These are phyloP conservation scores for Gadopsis marmoratus DNA, from an alignment of 2,797 vertebrate species.

Conservation along the genomic window DNA sequence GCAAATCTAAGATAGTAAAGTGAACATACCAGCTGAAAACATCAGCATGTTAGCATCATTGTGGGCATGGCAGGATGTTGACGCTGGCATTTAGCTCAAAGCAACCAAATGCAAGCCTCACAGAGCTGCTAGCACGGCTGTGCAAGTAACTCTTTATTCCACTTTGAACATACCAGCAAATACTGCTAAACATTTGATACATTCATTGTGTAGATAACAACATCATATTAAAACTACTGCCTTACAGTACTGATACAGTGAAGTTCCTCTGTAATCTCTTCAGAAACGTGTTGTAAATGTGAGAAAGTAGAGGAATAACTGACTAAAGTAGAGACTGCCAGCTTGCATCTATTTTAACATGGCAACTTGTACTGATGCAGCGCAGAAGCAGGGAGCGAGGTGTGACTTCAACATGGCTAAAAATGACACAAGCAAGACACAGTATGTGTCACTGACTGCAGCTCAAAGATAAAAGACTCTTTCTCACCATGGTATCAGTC, in stretches of 20 bases:
- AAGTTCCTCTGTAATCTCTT: neutral
- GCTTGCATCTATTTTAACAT: slow-evolving; percentile 60
- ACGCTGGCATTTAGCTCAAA: neutral
- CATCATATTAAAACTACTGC: neutral
- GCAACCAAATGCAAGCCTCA: neutral
- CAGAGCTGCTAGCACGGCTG: neutral
- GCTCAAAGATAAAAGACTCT: slow-evolving; percentile 14
- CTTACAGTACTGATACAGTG: neutral
- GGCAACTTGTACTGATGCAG: slow-evolving; percentile 38
- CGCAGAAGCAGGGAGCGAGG: slow-evolving; percentile 48
- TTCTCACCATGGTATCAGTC: slow-evolving; percentile 13
- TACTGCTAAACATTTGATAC: rapidly evolving
- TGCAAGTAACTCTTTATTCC: neutral
- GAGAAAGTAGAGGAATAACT: slow-evolving; percentile 19
- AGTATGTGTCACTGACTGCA: slow-evolving; percentile 34
- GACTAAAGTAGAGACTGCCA: slow-evolving; percentile 44
- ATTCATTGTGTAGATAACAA: neutral
- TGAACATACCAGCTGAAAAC: neutral
- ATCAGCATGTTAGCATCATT: neutral
- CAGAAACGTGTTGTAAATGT: slow-evolving; percentile 4
- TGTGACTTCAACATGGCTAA: slow-evolving; percentile 58
- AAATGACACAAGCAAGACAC: slow-evolving; percentile 45
- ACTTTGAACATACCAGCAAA: neutral
- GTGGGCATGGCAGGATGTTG: neutral
- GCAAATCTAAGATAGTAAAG: neutral